Conservation (phyloP, 2,888 invertebrate genomes). For the Cantharis lateralis region DNA sequence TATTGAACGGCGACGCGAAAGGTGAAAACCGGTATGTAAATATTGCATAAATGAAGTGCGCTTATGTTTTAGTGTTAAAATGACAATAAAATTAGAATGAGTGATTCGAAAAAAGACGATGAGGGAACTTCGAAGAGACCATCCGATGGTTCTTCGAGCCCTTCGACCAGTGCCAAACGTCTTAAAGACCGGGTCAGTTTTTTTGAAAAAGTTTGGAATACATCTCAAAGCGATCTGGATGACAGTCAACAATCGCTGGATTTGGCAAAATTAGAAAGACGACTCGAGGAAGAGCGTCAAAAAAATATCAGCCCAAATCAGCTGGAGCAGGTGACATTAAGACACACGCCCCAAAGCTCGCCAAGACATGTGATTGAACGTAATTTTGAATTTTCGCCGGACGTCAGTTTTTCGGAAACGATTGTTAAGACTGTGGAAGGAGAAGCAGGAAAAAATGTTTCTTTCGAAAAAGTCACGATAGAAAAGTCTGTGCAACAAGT, state of each 20-base stretch:
- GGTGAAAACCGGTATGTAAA: slow-evolving; percentile 30
- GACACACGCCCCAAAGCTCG: slow-evolving; percentile 59
- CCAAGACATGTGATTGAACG: slow-evolving; percentile 42
- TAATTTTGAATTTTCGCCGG: slow-evolving; percentile 44
- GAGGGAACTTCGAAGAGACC: slow-evolving; percentile 43
- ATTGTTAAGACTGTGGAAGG: slow-evolving; percentile 63
- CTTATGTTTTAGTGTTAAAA: slow-evolving; percentile 14
- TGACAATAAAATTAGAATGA: slow-evolving; percentile 30
- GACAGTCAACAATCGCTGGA: slow-evolving; percentile 11
- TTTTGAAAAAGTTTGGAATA: slow-evolving; percentile 80
- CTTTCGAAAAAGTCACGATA: slow-evolving; percentile 72
- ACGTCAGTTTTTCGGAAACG: slow-evolving; percentile 58
- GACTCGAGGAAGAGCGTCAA: slow-evolving; percentile 41
- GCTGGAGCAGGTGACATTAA: slow-evolving; percentile 65
- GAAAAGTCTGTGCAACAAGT: slow-evolving; percentile 67
- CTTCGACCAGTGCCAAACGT: slow-evolving; percentile 54
- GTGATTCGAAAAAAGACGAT: slow-evolving; percentile 43
- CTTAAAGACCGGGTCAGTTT: slow-evolving; percentile 77
- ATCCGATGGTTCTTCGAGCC: slow-evolving; percentile 43
- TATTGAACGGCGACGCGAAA: slow-evolving; percentile 52
- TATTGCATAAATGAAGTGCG: slow-evolving; percentile 21
- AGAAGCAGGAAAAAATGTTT: slow-evolving; percentile 70
- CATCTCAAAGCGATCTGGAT: slow-evolving; percentile 40
- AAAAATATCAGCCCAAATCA: slow-evolving; percentile 50
- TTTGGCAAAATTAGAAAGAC: slow-evolving; percentile 44